A percentile compares a stretch with the other conserved stretches of the same genome.
Evolutionary conservation across 2,888 invertebrate species (phyloP).

Genomic region (Chymomyza amoena): DNA sequence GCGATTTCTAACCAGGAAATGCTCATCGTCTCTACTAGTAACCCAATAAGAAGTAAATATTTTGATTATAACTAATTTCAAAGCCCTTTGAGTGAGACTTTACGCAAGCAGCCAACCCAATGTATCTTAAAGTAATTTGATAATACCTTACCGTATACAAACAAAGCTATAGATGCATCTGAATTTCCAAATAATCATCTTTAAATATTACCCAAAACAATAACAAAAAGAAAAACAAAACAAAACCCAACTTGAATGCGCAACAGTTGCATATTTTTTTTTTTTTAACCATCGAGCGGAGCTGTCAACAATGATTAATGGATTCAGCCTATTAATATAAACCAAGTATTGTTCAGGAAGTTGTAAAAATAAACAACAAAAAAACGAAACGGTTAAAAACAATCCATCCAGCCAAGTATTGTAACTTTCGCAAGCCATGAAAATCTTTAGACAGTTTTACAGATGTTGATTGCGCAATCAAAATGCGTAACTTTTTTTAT

Average conservation of each 20-base stretch:
- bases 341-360: slow-evolving; percentile 46
- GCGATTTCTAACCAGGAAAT: no score
- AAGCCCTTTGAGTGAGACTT: no score
- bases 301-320: slow-evolving; percentile 54
- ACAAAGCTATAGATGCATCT: background rate
- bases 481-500: slow-evolving; percentile 55
- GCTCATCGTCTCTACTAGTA: no score
- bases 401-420: slow-evolving; percentile 16
- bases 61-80: no score
- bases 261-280: background rate
- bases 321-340: slow-evolving; percentile 34
- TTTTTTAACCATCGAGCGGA: background rate
- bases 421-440: slow-evolving; percentile 58
- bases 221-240: background rate
- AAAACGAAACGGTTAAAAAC: slow-evolving; percentile 29
- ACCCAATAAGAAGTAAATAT: no score
- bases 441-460: slow-evolving; percentile 36
- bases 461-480: slow-evolving; percentile 48
- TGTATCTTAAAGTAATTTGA: no score
- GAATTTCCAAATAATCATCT: background rate
- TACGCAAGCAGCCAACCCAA: no score
- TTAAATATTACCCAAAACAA: background rate
- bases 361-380: slow-evolving; percentile 12
- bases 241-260: background rate
- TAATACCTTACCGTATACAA: no score